These are phyloP conservation scores for Leptinotarsa tumamoca DNA, from an alignment of 2,888 invertebrate genomes.

Conservation along the genomic window DNA sequence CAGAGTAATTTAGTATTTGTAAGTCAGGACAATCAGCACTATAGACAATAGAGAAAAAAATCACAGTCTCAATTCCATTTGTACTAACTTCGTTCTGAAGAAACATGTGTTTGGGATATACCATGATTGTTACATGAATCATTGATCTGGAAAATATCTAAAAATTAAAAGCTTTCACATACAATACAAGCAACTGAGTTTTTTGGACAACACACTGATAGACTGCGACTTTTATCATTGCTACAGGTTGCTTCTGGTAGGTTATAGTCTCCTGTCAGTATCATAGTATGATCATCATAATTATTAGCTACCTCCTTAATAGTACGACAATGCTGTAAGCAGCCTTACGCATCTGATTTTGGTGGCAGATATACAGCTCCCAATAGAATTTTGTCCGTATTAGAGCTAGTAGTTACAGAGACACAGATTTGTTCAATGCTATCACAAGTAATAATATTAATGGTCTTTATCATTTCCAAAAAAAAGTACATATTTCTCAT, in stretches of 20 bases:
- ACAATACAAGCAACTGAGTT: neutral
- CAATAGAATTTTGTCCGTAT: conserved; percentile 16
- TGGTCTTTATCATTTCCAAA: too few species aligned
- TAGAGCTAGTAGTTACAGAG: conserved; percentile 17
- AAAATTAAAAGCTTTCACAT: conserved; percentile 8
- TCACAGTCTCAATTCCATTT: too few species aligned
- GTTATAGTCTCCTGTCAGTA: conserved; percentile 10
- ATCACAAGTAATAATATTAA: conserved; percentile 10
- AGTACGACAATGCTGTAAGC: conserved; percentile 1
- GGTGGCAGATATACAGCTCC: conserved; percentile 21
- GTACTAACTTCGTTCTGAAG: too few species aligned
- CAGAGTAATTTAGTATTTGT: too few species aligned
- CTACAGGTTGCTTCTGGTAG: neutral
- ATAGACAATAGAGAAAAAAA: too few species aligned
- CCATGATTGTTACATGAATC: neutral
- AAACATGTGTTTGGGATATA: neutral
- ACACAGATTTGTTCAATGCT: conserved; percentile 16
- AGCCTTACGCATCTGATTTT: neutral
- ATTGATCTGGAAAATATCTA: neutral
- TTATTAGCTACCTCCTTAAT: neutral
- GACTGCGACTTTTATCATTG: neutral
- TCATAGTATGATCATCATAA: conserved; percentile 9
- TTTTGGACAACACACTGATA: neutral
- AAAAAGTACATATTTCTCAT: too few species aligned
- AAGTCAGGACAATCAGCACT: too few species aligned